Evolutionary conservation across 1,140 invertebrate species (phyloP), one percentile per base, ranked within the genome.

Genomic region (Archegozetes longisetosus): DNA sequence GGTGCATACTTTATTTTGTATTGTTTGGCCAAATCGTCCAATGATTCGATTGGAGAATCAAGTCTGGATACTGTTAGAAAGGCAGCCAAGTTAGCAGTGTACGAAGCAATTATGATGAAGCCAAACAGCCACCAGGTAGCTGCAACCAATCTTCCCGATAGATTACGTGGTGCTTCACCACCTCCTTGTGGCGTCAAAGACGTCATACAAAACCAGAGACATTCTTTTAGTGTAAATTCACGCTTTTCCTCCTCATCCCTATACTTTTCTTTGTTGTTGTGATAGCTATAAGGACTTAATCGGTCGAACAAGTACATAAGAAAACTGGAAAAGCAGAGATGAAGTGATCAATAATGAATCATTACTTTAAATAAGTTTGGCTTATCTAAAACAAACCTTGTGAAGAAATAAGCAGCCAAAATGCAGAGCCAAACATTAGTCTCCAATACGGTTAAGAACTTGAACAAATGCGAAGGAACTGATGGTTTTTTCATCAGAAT

Each of bases 171-270:
- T 0, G 93, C 93, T 73, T 98, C 93, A 0, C 93, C 93, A 2
- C 90, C 90, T 0, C 89, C 80, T 76, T 96, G 92, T 0, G 92
- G 92, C 0, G 92, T 97, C 6, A 97, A 70, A 0, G 91, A 96
- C 23, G 92, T 97, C 90, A 98, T 96, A 68, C 93, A 97, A 71
- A 98, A 98, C 93, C 94, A 97, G 0, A 97, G 76, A 69, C 90
- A 94, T 73, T 97, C 93, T 68, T 95, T 95, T 1, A 97, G 73
- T 23, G 84, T 92, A 66, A 98, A 98, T 67, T 93, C 86, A 17
- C 93, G 74, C 68, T 95, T 94, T 70, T 96, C 92, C 58, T 91
- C 86, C n/a, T 70, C 90, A 64, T 92, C 82, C 70, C 86, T 86
- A 69, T 92, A 94, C 66, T 91, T 90, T 53, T 91, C 85, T 17